These are phyloP conservation scores for Limosa lapponica DNA, from an alignment of 2,797 vertebrate genomes.

Conservation along the genomic window DNA sequence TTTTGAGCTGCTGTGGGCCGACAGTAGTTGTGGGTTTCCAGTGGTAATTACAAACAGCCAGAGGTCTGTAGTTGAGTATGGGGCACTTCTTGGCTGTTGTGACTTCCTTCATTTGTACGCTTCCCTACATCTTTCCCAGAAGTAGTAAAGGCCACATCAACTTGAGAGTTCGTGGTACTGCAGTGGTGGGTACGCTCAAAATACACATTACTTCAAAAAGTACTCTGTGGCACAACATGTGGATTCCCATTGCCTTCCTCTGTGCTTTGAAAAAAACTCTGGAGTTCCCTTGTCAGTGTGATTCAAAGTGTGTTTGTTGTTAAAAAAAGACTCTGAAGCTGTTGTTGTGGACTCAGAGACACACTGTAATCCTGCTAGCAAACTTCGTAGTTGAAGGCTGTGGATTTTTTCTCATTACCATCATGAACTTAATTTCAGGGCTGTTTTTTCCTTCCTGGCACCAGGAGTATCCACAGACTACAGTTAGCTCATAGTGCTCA, in stretches of 20 bases:
- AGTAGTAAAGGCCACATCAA: background rate
- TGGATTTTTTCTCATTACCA: background rate
- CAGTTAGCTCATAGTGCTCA: background rate
- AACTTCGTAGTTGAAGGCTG: background rate
- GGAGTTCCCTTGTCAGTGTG: background rate
- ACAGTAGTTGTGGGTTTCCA: background rate
- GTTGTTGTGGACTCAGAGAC: background rate
- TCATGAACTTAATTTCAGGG: background rate
- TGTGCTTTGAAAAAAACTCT: background rate
- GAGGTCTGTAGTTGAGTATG: background rate
- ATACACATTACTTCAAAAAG: background rate
- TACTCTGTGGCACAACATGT: background rate
- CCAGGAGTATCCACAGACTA: background rate
- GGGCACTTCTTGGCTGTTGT: background rate
- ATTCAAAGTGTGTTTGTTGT: background rate
- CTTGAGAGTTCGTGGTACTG: background rate
- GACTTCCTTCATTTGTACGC: background rate
- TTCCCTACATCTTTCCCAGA: background rate
- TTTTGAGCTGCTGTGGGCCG: background rate
- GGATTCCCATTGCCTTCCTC: background rate
- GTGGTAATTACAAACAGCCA: background rate
- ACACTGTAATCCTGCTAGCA: background rate
- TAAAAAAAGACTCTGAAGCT: background rate
- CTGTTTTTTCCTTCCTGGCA: background rate
- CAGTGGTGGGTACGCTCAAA: background rate